Conservation (phyloP, 2,113 vertebrate genomes). For the Gavialis gangeticus region DNA sequence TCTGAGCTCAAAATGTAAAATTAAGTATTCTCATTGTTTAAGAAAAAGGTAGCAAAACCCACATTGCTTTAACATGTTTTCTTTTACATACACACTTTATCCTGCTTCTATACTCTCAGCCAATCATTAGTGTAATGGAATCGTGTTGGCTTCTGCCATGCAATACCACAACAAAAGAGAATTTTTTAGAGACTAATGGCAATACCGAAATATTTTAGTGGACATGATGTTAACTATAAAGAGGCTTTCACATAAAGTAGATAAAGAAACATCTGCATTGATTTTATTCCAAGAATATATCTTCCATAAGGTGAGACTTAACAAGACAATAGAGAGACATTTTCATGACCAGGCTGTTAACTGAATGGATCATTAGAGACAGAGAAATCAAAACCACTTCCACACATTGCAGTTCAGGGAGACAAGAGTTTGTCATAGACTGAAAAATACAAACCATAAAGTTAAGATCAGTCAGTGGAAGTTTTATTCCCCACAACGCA, state of each 20-base stretch:
- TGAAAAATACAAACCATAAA: constrained; percentile 6
- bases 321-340: background rate
- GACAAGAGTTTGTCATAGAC: accelerated
- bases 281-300: constrained; percentile 19
- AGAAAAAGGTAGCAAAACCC: background rate
- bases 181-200: background rate
- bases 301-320: constrained; percentile 26
- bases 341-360: constrained; percentile 3
- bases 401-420: background rate
- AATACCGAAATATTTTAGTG: background rate
- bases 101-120: background rate
- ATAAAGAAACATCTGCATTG: constrained; percentile 23
- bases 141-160: background rate
- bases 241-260: background rate
- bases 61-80: background rate
- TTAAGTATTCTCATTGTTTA: background rate
- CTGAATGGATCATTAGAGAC: constrained; percentile 53
- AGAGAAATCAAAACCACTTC: constrained; percentile 43
- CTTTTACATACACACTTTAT: background rate
- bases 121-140: background rate
- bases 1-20: background rate
- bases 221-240: background rate
- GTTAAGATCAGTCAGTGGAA: background rate
- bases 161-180: background rate
- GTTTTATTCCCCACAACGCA: background rate